Conservation (phyloP, 2,888 invertebrate genomes). For the Sphaerophoria taeniata region DNA sequence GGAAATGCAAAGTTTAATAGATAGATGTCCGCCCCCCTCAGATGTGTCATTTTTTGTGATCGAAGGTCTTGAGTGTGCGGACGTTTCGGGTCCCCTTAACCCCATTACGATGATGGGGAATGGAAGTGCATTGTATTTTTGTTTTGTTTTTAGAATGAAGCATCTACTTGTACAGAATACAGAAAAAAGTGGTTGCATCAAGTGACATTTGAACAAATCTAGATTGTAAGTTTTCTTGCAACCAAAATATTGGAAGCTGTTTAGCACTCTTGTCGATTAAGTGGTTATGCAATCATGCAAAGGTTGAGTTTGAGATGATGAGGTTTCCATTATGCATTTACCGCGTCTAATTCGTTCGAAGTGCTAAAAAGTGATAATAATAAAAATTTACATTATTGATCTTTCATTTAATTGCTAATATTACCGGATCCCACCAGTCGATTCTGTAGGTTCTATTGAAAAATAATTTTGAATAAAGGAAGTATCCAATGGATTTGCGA, state of each 20-base stretch:
- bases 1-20: too few species aligned
- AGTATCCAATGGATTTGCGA: too few species aligned
- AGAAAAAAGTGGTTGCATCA: conserved; percentile 5
- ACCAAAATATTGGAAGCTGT: conserved; percentile 12
- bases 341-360: too few species aligned
- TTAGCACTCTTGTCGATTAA: conserved; percentile 5
- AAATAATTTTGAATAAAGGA: too few species aligned
- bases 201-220: conserved; percentile 25
- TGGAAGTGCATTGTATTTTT: conserved; percentile 14
- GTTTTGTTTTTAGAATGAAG: background rate
- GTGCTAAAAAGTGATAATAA: too few species aligned
- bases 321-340: too few species aligned
- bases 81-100: conserved; percentile 6
- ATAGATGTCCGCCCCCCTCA: background rate
- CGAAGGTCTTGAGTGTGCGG: background rate
- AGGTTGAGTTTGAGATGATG: background rate
- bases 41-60: background rate
- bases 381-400: too few species aligned
- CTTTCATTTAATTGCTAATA: too few species aligned
- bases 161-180: background rate
- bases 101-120: conserved; percentile 3
- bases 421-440: too few species aligned
- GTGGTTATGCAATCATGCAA: background rate
- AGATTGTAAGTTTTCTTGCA: conserved; percentile 20
- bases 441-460: too few species aligned